phyloP scores from a whole-genome alignment of 2,113 vertebrate species.

The Onychostruthus taczanowskii region DNA sequence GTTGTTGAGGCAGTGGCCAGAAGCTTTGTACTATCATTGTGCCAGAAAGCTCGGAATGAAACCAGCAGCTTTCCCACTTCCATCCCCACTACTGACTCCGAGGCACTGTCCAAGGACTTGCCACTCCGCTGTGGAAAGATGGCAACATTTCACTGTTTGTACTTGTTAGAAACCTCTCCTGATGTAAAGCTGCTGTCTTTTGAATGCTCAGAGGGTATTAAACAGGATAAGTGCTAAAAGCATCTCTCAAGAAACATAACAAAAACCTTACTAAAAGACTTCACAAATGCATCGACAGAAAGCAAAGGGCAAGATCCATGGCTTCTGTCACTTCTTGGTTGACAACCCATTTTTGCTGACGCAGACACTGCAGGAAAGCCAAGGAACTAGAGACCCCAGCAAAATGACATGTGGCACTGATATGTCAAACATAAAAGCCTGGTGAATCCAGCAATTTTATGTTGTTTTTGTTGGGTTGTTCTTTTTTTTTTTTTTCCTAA shows the following conservation, averaged over 20 bases:
- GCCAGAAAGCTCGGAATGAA: not conserved
- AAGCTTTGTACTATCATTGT: fast-evolving
- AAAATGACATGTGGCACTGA: not conserved
- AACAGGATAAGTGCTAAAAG: not conserved
- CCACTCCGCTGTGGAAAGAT: not conserved
- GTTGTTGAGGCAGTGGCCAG: not conserved
- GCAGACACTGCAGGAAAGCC: not conserved
- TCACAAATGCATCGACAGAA: not conserved
- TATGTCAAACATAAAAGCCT: slow-evolving; percentile 36
- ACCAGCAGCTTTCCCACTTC: not conserved
- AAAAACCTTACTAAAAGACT: not conserved
- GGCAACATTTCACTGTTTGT: not conserved
- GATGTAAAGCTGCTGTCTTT: not conserved
- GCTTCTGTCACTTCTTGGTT: not conserved
- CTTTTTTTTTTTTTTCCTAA: not conserved
- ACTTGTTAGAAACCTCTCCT: not conserved
- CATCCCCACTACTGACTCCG: not conserved
- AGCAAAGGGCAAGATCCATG: not conserved
- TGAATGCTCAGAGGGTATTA: not conserved
- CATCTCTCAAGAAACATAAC: not conserved
- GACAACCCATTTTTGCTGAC: not conserved
- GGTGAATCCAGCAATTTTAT: not conserved
- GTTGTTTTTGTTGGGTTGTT: not conserved
- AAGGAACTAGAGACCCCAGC: not conserved
- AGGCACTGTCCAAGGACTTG: not conserved